Conservation (phyloP, 2,113 vertebrate genomes). For the Amphilophus citrinellus region DNA sequence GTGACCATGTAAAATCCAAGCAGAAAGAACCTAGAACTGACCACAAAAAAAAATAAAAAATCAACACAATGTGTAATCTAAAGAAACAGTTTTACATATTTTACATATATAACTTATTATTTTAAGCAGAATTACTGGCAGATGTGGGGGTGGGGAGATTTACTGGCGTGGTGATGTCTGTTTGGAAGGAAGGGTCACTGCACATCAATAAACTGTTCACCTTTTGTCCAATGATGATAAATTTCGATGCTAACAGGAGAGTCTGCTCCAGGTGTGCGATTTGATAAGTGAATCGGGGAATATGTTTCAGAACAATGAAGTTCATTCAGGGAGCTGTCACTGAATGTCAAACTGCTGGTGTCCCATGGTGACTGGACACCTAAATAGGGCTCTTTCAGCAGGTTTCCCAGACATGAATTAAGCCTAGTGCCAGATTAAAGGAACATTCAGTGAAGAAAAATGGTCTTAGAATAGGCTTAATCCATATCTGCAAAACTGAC, state of each 20-base stretch:
- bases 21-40: not conserved
- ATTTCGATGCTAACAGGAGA: not conserved
- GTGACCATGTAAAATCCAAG: not conserved
- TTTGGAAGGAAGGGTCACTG: not conserved
- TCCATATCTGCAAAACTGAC: not conserved
- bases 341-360: not conserved
- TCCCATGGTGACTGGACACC: fast-evolving
- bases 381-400: not conserved
- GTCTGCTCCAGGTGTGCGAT: not conserved
- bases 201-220: not conserved
- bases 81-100: not conserved
- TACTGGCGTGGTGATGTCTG: not conserved
- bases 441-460: not conserved
- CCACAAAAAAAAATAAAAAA: too few relatives aligned
- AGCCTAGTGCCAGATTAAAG: not conserved
- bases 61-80: too few relatives aligned
- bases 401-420: not conserved
- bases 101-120: not conserved
- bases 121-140: not conserved
- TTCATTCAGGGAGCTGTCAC: too few relatives aligned
- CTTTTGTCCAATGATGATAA: not conserved
- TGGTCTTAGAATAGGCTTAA: not conserved
- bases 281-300: not conserved
- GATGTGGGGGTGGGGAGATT: too few relatives aligned
- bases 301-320: not conserved